Conservation (phyloP, 2,113 vertebrate species). For the Pipra filicauda region DNA sequence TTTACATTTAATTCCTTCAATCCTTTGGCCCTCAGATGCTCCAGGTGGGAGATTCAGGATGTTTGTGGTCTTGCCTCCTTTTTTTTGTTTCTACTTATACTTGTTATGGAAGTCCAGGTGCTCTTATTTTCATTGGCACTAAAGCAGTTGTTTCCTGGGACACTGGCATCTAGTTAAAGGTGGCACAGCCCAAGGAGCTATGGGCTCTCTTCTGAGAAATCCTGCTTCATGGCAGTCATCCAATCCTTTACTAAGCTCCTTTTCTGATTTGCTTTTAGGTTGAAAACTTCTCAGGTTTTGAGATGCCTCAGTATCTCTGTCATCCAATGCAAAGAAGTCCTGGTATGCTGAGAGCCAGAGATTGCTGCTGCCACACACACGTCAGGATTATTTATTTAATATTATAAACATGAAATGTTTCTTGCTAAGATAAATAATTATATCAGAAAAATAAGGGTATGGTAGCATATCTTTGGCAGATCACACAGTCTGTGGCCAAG, state of each 20-base stretch:
- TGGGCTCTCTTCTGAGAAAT: neutral
- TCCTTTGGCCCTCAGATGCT: neutral
- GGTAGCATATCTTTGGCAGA: neutral
- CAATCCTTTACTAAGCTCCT: neutral
- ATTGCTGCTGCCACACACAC: neutral
- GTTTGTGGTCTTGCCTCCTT: neutral
- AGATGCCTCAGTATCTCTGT: neutral
- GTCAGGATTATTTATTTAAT: neutral
- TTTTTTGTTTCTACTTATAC: neutral
- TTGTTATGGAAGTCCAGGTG: neutral
- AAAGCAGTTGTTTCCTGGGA: neutral
- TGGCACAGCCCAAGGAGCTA: neutral
- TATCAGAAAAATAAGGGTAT: neutral
- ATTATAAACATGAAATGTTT: neutral
- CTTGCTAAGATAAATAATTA: neutral
- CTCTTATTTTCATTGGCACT: neutral
- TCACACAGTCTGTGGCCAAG: neutral
- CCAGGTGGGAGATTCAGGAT: neutral
- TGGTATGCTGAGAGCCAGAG: neutral
- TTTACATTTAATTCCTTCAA: neutral
- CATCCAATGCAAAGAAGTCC: neutral
- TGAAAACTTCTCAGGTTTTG: neutral
- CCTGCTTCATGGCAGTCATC: neutral
- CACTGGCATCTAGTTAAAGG: neutral
- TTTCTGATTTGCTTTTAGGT: neutral